A percentile compares a stretch with the other conserved stretches of the same genome.
phyloP scores from a whole-genome alignment of 2,888 invertebrate genomes.

The Fissipunctia ypsillon region DNA sequence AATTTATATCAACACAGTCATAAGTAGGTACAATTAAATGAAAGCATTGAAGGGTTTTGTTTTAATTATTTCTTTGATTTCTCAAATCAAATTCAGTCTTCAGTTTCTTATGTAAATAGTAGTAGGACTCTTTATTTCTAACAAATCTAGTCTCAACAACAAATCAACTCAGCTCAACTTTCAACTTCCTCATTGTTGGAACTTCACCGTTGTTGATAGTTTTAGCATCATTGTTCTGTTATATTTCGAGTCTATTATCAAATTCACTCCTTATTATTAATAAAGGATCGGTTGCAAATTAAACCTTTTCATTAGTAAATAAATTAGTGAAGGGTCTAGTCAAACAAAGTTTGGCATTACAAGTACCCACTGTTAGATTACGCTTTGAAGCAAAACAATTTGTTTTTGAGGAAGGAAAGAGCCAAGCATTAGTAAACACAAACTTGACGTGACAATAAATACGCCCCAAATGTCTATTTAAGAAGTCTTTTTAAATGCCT shows the following conservation, averaged over 20 bases:
- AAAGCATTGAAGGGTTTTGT: too few relatives aligned
- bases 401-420: neutral
- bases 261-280: neutral
- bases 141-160: too few relatives aligned
- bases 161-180: neutral
- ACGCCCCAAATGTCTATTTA: constrained; percentile 49
- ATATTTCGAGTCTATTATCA: neutral
- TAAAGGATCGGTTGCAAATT: neutral
- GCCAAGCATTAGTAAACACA: constrained; percentile 19
- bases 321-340: neutral
- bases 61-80: neutral
- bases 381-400: constrained; percentile 13
- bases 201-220: neutral
- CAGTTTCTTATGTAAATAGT: neutral
- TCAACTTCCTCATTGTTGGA: neutral
- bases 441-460: constrained; percentile 46
- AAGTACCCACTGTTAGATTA: neutral
- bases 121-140: neutral
- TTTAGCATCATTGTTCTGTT: neutral
- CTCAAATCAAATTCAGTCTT: neutral
- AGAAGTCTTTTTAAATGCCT: constrained; percentile 56
- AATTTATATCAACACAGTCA: neutral
- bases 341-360: neutral
- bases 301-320: constrained; percentile 5
- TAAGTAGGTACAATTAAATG: neutral